Base-by-base conservation (phyloP, 2,113 vertebrate genomes). In the Scatophagus argus region DNA sequence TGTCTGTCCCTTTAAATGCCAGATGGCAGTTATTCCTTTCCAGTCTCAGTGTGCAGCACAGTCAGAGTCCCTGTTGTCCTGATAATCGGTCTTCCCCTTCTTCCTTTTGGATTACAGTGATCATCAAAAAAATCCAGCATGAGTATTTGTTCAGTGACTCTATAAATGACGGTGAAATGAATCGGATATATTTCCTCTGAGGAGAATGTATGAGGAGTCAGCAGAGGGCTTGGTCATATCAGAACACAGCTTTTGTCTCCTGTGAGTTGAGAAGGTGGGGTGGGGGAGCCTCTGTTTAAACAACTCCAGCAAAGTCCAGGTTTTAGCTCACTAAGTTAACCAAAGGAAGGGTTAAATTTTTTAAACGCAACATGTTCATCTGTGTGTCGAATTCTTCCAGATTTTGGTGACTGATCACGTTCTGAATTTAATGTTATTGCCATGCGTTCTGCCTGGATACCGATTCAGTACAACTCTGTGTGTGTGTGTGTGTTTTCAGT, bases 401-500 rank as follows among this genome's bases (percentile, higher is more conserved):
- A 3, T 43, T 63, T 41, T 54, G 16, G 5, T 19, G 9, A 4
- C 52, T 43, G 23, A 61, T 55, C 25, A n/a, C 25, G 27, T 38
- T 54, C 21, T 56, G 17, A 43, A 4, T 25, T 2, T 14, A 14
- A 25, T 38, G 27, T 44, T 34, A 43, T 77, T 36, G 1, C 11
- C n/a, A 19, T 49, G 46, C n/a, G 43, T 34, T 47, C 31, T n/a
- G 2, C 27, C 19, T 12, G 19, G 25, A 64, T 41, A 70, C 46
- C 65, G 43, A 64, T 46, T 59, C 4, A 58, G 3, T 64, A 25
- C 41, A 11, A 31, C 17, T 77, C 9, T 74, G 58, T 69, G 36
- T 65, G n/a, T 74, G 49, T 79, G 65, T 61, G 31, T 2, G 25
- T 5, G 23, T 66, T 12, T 0, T 41, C 93, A 97, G 97, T 78